These are phyloP conservation scores for Elysia crispata DNA, from an alignment of 2,888 invertebrate genomes.

Conservation along the genomic window DNA sequence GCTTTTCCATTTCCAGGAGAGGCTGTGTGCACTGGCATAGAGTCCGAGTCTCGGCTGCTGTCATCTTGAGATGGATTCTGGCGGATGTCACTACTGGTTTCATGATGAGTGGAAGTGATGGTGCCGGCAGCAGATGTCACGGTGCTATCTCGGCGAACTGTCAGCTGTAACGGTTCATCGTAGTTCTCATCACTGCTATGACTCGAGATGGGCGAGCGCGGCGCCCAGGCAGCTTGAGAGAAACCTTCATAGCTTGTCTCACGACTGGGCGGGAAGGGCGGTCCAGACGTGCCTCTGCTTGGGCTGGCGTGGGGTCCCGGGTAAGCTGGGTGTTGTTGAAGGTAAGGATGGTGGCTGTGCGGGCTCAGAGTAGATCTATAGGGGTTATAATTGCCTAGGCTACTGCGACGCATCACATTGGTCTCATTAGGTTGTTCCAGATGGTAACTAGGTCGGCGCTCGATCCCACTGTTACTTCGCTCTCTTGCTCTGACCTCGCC, in stretches of 20 bases:
- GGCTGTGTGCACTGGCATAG: constrained; percentile 30
- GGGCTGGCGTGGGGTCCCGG: constrained; percentile 17
- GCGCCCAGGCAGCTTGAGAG: constrained; percentile 33
- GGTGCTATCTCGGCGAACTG: constrained; percentile 51
- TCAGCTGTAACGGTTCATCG: constrained; percentile 57
- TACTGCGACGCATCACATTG: constrained; percentile 30
- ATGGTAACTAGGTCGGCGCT: constrained; percentile 25
- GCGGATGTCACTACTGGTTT: constrained; percentile 25
- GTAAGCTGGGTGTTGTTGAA: background rate
- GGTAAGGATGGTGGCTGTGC: constrained; percentile 20
- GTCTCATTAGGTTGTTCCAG: constrained; percentile 25
- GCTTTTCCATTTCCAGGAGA: constrained; percentile 12
- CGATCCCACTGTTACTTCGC: constrained; percentile 42
- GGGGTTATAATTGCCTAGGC: constrained; percentile 43
- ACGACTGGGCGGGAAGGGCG: constrained; percentile 23
- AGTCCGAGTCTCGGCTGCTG: constrained; percentile 34
- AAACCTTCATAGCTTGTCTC: constrained; percentile 30
- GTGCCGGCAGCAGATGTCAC: constrained; percentile 14
- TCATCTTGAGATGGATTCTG: constrained; percentile 1
- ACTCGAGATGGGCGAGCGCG: constrained; percentile 51
- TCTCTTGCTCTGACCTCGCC: constrained; percentile 40
- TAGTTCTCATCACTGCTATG: constrained; percentile 54
- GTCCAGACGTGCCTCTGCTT: too few relatives aligned
- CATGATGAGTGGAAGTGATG: background rate
- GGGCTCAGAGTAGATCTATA: constrained; percentile 39